phyloP scores from a whole-genome alignment of 1,140 invertebrate genomes.

The Dreissena rostriformis region DNA sequence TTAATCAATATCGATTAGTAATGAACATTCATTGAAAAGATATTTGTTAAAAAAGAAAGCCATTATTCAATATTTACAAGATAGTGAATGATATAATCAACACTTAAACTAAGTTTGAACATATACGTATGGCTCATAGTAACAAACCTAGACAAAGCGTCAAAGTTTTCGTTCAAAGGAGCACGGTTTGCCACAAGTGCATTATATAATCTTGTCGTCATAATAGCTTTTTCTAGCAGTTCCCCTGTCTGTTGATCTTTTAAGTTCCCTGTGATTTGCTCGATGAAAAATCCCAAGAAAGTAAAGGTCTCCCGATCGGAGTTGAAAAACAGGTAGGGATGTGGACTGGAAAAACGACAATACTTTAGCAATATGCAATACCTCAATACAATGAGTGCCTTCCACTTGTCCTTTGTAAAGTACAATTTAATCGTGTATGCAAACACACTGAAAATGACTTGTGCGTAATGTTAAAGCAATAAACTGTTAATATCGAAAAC shows the following conservation, averaged over 20 bases:
- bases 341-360: slow-evolving; percentile 66
- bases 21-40: no score
- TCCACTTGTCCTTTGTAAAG: no score
- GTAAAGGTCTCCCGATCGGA: slow-evolving; percentile 72
- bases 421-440: no score
- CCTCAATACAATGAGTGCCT: neutral
- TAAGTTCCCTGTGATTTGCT: slow-evolving; percentile 66
- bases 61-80: no score
- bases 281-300: slow-evolving; percentile 76
- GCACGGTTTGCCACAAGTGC: slow-evolving; percentile 67
- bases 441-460: no score
- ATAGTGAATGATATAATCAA: no score
- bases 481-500: no score
- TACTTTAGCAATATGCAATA: neutral
- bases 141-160: slow-evolving; percentile 68
- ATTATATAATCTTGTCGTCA: slow-evolving; percentile 62
- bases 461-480: no score
- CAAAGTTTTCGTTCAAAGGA: slow-evolving; percentile 75
- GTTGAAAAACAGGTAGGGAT: slow-evolving; percentile 79
- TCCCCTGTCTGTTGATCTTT: slow-evolving; percentile 66
- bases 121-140: no score
- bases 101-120: no score
- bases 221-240: slow-evolving; percentile 63
- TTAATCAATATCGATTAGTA: no score
- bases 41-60: neutral